These are phyloP conservation scores for Halictus rubicundus DNA, from an alignment of 1,140 invertebrate genomes.

Conservation along the genomic window DNA sequence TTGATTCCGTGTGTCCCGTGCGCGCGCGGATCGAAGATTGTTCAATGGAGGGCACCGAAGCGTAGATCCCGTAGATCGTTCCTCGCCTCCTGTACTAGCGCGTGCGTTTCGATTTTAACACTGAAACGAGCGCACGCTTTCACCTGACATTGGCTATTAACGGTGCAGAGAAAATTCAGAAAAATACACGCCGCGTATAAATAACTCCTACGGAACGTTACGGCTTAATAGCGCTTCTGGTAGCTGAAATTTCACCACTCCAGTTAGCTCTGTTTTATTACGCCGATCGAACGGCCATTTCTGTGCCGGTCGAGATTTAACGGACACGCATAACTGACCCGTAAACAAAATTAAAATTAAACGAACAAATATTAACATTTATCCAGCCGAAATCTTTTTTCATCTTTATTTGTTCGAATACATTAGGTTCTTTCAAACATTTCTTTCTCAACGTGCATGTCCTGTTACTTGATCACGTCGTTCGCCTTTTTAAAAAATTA, in stretches of 20 bases:
- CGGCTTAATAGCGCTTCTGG: background rate
- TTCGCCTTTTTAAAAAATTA: no score
- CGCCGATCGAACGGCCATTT: no score
- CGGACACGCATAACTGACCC: no score
- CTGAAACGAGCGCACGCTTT: background rate
- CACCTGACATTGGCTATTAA: background rate
- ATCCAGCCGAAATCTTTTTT: no score
- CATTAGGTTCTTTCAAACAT: no score
- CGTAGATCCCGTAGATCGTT: conserved; percentile 35
- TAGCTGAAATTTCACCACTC: background rate
- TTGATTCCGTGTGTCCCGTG: background rate
- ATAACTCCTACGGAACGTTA: background rate
- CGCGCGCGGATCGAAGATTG: conserved; percentile 7
- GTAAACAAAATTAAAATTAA: no score
- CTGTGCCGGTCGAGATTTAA: no score
- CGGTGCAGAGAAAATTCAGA: background rate
- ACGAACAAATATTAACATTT: no score
- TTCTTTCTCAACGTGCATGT: no score
- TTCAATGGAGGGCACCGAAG: conserved; percentile 33
- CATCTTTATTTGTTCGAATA: no score
- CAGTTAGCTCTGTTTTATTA: background rate
- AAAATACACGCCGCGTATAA: background rate
- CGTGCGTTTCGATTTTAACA: conserved; percentile 1
- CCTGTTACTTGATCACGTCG: no score
- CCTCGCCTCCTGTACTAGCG: background rate